A percentile compares a stretch with the other conserved stretches of the same genome.
These are phyloP conservation scores for Eospalax fontanierii DNA, from an alignment of 2,797 vertebrate species.

Conservation along the genomic window DNA sequence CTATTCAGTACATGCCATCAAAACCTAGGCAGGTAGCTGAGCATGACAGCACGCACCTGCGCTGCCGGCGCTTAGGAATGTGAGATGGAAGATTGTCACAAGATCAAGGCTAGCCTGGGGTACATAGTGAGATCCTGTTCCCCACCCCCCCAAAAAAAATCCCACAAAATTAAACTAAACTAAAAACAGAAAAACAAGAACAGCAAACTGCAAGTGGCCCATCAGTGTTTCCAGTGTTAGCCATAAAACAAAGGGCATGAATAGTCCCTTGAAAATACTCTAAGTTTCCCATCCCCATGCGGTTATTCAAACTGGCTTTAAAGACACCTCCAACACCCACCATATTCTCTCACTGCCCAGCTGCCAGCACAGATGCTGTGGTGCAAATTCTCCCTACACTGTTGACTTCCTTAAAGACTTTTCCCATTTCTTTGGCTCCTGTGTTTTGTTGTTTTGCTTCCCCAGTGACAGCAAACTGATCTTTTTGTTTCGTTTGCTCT, in stretches of 20 bases:
- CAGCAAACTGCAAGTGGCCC: constrained; percentile 4
- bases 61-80: not conserved
- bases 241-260: constrained; percentile 41
- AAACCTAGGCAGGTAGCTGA: constrained; percentile 25
- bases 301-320: constrained; percentile 27
- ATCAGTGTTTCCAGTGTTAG: constrained; percentile 10
- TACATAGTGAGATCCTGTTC: not conserved
- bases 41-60: not conserved
- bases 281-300: not conserved
- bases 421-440: no score
- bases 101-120: not conserved
- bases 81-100: not conserved
- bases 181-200: not conserved
- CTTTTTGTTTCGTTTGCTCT: no score
- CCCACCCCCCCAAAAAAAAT: no score
- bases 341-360: no score
- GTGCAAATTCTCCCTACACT: no score
- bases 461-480: no score
- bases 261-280: not conserved
- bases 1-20: constrained; percentile 48
- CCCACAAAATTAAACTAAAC: not conserved
- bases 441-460: no score
- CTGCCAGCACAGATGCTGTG: no score
- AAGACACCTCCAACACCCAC: no score
- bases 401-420: no score